Percentiles rank a stretch among this genome's conserved stretches.
Conservation (phyloP, 2,888 invertebrate species). For the Lutraria lutraria region DNA sequence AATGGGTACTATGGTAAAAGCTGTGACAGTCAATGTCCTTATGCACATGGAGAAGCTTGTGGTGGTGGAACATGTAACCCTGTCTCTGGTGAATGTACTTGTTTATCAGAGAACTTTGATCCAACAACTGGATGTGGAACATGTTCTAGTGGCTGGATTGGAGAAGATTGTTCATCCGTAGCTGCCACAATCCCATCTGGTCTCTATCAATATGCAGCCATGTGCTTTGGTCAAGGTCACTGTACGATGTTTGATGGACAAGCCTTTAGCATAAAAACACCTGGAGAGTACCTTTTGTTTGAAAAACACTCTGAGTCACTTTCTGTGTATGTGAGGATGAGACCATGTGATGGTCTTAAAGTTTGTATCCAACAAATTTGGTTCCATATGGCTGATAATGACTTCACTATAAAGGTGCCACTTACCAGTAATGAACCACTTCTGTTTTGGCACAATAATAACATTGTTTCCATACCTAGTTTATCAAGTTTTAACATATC, state of each 20-base stretch:
- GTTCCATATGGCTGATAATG: constrained; percentile 62
- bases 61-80: constrained; percentile 73
- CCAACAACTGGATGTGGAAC: constrained; percentile 63
- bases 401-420: constrained; percentile 71
- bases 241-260: constrained; percentile 74
- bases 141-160: constrained; percentile 76
- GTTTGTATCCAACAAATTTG: constrained; percentile 72
- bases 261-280: constrained; percentile 64
- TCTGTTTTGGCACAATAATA: constrained; percentile 64
- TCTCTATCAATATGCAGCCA: constrained; percentile 31
- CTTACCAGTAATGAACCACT: constrained; percentile 48
- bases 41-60: constrained; percentile 64
- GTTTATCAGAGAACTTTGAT: constrained; percentile 68
- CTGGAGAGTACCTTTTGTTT: constrained; percentile 72
- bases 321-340: constrained; percentile 65
- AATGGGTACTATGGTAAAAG: constrained; percentile 72
- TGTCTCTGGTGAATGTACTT: constrained; percentile 72
- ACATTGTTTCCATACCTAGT: constrained; percentile 28
- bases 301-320: constrained; percentile 43
- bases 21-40: constrained; percentile 72
- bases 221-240: constrained; percentile 71
- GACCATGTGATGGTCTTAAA: constrained; percentile 69
- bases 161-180: constrained; percentile 74
- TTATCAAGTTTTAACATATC: constrained; percentile 52
- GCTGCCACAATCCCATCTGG: constrained; percentile 33